Conservation (phyloP, 2,888 invertebrate species). For the Sicus ferrugineus region DNA sequence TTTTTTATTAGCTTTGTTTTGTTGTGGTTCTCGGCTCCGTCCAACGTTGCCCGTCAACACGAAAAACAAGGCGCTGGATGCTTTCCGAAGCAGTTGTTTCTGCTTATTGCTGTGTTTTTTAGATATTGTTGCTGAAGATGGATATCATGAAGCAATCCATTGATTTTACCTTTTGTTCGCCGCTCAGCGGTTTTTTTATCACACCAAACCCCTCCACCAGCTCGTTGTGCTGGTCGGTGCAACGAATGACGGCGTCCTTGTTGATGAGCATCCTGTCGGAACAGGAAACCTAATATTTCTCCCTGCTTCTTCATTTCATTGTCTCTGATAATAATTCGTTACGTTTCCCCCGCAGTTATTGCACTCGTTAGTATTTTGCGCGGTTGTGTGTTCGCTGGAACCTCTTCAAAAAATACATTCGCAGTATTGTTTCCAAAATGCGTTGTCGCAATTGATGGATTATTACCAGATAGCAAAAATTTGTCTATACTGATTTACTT, state of each 20-base stretch:
- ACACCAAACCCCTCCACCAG: background rate
- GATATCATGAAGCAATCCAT: conserved; percentile 12
- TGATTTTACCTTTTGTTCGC: conserved; percentile 22
- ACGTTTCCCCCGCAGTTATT: background rate
- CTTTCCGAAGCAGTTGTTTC: background rate
- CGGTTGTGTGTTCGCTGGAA: background rate
- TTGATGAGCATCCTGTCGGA: conserved; percentile 19
- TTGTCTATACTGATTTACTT: too few species aligned
- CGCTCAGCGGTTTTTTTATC: background rate
- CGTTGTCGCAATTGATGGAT: too few species aligned
- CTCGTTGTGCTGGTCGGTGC: background rate
- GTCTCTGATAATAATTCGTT: conserved; percentile 19
- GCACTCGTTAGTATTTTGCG: background rate
- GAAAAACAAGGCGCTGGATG: conserved; percentile 2
- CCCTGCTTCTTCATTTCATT: background rate
- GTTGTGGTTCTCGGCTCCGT: background rate
- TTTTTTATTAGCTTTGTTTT: conserved; percentile 15
- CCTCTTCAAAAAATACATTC: too few species aligned
- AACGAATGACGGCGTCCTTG: conserved; percentile 16
- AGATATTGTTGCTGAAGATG: background rate
- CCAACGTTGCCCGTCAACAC: background rate
- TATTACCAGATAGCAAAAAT: too few species aligned
- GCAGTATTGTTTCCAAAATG: too few species aligned
- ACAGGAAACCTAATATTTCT: conserved; percentile 1
- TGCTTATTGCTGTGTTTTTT: background rate